Base-by-base conservation (phyloP, 1,140 invertebrate species). In the Planococcus citri region DNA sequence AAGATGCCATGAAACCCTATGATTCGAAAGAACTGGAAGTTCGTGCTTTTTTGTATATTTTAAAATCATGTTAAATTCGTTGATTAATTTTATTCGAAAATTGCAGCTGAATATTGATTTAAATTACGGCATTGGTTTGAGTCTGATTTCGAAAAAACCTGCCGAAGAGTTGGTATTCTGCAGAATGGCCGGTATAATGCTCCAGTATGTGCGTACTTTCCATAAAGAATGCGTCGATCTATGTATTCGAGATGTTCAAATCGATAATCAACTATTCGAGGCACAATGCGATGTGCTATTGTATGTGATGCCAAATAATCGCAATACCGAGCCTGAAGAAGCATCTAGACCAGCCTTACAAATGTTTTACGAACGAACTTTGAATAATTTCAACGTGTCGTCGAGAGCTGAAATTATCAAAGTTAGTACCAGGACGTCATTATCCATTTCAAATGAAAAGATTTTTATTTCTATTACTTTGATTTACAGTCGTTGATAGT, bases 131-230 rank as follows among this genome's bases (percentile, higher is more conserved):
- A 75, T 97, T 57, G 94, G 93, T 14, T 78, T 97, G 25, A 97
- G 94, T 21, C 77, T 97, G 24, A 83, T 92, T 68, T 87, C 91
- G 1, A 85, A 89, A 68, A 82, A 83, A 70, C 85, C 86, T 6
- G 82, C 86, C 2, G 92, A 96, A 76, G 95, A 98, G 79, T 80
- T 98, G 12, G 76, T 96, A 37, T 97, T 93, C 78, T 84, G 88
- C 20, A 82, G 85, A 69, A 83, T 95, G 27, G 83, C 84, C 25
- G 85, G 86, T 73, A 88, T 96, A 71, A 80, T 84, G 24, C 78
- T 91, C 1, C 85, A 90, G 73, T 80, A 86, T 29, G 76, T 83
- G 20, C 80, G 83, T 51, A 85, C 83, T 27, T 72, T 79, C 80
- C 4, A 75, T 75, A 22, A 80, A 79, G 64, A 85, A 84, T 73